phyloP scores from a whole-genome alignment of 2,113 vertebrate genomes.

The Sclerurus mexicanus region DNA sequence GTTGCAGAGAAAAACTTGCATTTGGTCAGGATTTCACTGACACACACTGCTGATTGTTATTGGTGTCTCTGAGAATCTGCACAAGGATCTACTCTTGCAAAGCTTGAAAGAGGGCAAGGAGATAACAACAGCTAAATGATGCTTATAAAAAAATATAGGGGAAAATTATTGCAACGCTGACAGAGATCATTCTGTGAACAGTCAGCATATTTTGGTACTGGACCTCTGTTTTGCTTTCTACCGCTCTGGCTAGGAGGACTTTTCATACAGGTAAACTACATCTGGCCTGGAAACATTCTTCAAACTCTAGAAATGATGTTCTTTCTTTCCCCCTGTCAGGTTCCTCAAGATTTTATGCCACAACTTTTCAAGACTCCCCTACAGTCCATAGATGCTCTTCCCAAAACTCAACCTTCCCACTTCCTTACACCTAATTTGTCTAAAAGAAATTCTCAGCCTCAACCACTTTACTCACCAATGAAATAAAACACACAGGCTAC shows the following conservation, averaged over 20 bases:
- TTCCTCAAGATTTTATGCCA: not conserved
- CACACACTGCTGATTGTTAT: not conserved
- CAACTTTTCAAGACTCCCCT: not conserved
- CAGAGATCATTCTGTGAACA: not conserved
- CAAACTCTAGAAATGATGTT: not conserved
- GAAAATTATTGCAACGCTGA: not conserved
- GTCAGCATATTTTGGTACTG: not conserved
- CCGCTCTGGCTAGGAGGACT: not conserved
- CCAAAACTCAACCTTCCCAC: not conserved
- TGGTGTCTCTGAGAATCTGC: not conserved
- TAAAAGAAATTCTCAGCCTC: not conserved
- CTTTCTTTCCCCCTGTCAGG: not conserved
- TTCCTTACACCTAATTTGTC: not conserved
- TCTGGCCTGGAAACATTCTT: not conserved
- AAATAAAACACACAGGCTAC: not conserved
- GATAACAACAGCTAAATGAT: not conserved
- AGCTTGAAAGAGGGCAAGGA: not conserved
- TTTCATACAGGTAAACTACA: not conserved
- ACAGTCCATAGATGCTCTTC: not conserved
- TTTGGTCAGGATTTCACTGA: not conserved
- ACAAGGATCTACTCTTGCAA: not conserved
- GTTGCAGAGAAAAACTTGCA: not conserved
- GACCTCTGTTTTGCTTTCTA: not conserved
- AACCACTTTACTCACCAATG: not conserved
- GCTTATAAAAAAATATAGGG: not conserved